These are phyloP conservation scores for Ammodramus savannarum DNA, from an alignment of 2,113 vertebrate species.

Conservation along the genomic window DNA sequence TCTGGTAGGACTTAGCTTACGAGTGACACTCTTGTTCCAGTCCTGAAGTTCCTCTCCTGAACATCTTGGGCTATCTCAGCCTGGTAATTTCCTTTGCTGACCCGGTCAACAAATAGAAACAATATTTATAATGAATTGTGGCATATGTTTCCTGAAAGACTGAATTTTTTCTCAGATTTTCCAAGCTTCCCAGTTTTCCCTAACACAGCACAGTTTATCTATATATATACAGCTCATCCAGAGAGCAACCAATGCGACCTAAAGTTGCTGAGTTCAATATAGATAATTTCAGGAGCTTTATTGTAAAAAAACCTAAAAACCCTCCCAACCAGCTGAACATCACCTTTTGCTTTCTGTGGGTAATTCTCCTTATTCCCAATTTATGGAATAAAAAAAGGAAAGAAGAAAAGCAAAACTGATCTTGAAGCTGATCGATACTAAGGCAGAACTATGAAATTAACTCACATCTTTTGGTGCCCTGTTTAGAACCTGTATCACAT, in stretches of 20 bases:
- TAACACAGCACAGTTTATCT: neutral
- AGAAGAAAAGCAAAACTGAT: neutral
- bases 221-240: neutral
- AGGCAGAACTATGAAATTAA: neutral
- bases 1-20: neutral
- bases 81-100: neutral
- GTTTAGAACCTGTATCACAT: neutral
- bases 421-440: neutral
- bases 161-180: neutral
- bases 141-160: neutral
- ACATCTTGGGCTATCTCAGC: neutral
- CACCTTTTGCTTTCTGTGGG: neutral
- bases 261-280: neutral
- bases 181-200: neutral
- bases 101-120: neutral
- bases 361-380: neutral
- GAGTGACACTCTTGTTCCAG: neutral
- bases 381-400: neutral
- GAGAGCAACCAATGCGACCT: neutral
- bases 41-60: neutral
- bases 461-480: neutral
- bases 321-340: accelerated
- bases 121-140: neutral
- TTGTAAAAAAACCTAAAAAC: neutral
- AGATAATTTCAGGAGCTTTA: neutral